Evolutionary conservation across 2,888 invertebrate genomes (phyloP).

Genomic region (Syritta pipiens): DNA sequence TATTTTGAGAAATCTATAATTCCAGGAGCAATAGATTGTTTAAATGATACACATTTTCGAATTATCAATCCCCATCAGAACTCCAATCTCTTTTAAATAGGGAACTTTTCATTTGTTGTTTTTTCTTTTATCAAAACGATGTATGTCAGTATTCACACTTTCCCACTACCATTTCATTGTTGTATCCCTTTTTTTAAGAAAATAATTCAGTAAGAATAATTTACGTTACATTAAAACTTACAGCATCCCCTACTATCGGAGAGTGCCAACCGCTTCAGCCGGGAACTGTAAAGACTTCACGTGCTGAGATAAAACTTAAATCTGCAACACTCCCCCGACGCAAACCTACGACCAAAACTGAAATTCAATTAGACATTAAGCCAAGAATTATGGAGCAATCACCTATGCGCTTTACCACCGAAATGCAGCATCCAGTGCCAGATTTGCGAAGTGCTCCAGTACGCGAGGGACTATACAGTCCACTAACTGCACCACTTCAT

Average conservation of each 20-base stretch:
- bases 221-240: slow-evolving; percentile 5
- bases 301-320: slow-evolving; percentile 84
- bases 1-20: too few relatives aligned
- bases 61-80: too few relatives aligned
- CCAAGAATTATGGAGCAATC: slow-evolving; percentile 77
- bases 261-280: slow-evolving; percentile 43
- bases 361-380: slow-evolving; percentile 82
- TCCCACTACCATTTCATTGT: slow-evolving; percentile 39
- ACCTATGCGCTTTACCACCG: slow-evolving; percentile 82
- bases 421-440: slow-evolving; percentile 82
- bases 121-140: background rate
- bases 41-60: too few relatives aligned
- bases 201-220: background rate
- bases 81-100: too few relatives aligned
- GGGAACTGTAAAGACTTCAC: slow-evolving; percentile 81
- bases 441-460: slow-evolving; percentile 79
- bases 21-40: too few relatives aligned
- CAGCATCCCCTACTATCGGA: slow-evolving; percentile 54
- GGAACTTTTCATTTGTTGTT: background rate
- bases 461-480: slow-evolving; percentile 78
- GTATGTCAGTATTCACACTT: slow-evolving; percentile 21
- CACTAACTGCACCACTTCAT: slow-evolving; percentile 75
- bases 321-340: slow-evolving; percentile 84
- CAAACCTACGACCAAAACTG: slow-evolving; percentile 84
- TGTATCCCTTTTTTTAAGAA: background rate